Percentiles rank a stretch among this genome's conserved stretches.
Evolutionary conservation across 1,140 invertebrate species (phyloP).

Genomic region (Tenebrio molitor): DNA sequence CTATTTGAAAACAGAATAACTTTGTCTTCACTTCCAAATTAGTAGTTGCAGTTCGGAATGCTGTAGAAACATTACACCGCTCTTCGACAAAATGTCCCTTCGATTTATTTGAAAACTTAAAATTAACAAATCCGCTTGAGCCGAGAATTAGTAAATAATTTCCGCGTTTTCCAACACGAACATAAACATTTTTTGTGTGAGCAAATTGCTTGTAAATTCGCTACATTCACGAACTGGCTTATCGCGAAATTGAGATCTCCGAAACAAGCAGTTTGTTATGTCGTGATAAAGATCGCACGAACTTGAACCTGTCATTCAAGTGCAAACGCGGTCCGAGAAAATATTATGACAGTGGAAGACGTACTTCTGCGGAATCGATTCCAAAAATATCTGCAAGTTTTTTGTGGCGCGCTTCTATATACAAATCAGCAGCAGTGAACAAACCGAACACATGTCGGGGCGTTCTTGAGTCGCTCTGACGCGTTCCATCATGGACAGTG

Average conservation of each 20-base stretch:
- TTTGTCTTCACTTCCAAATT: no score
- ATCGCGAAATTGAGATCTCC: constrained; percentile 2
- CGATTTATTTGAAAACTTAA: no score
- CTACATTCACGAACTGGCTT: constrained; percentile 13
- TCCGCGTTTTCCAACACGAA: constrained; percentile 1
- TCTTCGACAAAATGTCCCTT: neutral
- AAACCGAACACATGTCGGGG: constrained; percentile 13
- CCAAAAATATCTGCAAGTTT: constrained; percentile 39
- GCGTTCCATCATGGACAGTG: constrained; percentile 14
- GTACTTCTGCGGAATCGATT: neutral
- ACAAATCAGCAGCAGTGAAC: constrained; percentile 33
- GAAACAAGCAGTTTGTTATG: constrained; percentile 4
- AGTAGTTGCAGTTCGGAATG: no score
- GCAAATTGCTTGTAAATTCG: constrained; percentile 33
- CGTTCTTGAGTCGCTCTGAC: neutral
- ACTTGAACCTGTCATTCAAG: neutral
- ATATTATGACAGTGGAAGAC: neutral
- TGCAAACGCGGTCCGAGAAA: neutral
- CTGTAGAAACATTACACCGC: no score
- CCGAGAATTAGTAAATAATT: constrained; percentile 24
- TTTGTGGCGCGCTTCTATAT: constrained; percentile 18
- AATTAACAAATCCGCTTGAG: constrained; percentile 3
- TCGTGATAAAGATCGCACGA: neutral
- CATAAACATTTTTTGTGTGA: constrained; percentile 15
- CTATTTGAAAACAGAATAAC: neutral